Base-by-base conservation (phyloP, 2,797 vertebrate genomes). In the Columba guinea region DNA sequence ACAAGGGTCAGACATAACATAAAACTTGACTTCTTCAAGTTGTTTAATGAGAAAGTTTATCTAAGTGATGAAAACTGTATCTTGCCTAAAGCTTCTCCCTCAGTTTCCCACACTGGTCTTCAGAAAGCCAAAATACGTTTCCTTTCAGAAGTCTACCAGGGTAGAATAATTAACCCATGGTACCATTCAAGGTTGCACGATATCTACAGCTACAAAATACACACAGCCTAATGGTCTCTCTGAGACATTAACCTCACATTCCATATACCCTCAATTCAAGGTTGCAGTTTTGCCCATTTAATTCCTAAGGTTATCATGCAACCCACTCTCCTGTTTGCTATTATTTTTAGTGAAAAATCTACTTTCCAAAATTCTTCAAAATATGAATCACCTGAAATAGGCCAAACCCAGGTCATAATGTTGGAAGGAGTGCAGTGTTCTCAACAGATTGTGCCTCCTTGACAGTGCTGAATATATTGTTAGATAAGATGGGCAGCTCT, bases 391-490 rank as follows among this genome's bases (percentile, higher is more conserved):
- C 6, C 22, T 67, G 44, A 67, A 71, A 49, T 2, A 62, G 5
- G 10, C 4, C 3, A 5, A 24, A 28, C 4, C 1, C 20, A 39
- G 39, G 18, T 34, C 7, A n/a, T 6, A 65, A 35, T 5, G 34
- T 7, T 11, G 60, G 39, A 46, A 41, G 4, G 24, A 55, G 23
- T 65, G n/a, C 37, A 77, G 10, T 18, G 10, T 4, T 87, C 37
- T 70, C 21, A 49, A 32, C 3, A 78, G 23, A 27, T 21, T 0
- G 0, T 35, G n/a, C 22, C n/a, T 63, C 2, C 1, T 7, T 3
- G 1, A 8, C 27, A 17, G 17, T 60, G 24, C 3, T 46, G 34
- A 67, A 34, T 15, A 22, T 11, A 4, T 35, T 65, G 18, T 65
- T 71, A 34, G 35, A 58, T 1, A 3, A 21, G 39, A 58, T 11